Conservation (phyloP, 2,888 invertebrate species). For the Dysmachus trigonus region DNA sequence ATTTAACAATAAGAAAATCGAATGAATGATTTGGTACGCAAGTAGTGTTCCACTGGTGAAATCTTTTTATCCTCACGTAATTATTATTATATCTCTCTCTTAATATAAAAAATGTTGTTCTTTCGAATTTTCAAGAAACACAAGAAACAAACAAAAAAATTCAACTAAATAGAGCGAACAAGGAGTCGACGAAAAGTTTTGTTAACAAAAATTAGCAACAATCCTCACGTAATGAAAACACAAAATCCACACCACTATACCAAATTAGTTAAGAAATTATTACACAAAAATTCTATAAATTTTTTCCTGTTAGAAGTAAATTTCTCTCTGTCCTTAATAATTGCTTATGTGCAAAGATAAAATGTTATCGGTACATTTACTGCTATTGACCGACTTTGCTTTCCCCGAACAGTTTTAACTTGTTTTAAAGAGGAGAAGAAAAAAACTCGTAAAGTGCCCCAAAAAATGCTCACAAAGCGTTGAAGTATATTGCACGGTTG, state of each 20-base stretch:
- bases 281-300: background rate
- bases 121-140: background rate
- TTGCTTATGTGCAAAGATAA: background rate
- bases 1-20: background rate
- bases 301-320: background rate
- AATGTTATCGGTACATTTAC: background rate
- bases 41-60: background rate
- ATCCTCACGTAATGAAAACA: background rate
- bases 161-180: background rate
- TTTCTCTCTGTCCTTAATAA: background rate
- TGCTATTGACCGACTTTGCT: background rate
- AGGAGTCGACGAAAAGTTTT: background rate
- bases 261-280: background rate
- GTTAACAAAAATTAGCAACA: background rate
- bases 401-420: background rate
- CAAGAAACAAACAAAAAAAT: background rate
- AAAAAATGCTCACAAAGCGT: constrained; percentile 31
- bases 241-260: background rate
- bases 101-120: background rate
- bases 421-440: background rate
- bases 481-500: background rate
- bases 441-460: constrained; percentile 16
- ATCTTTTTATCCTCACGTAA: background rate
- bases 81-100: background rate
- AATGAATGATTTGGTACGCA: background rate